A percentile compares a stretch with the other conserved stretches of the same genome.
Conservation (phyloP, 2,888 invertebrate species). For the Oxycera nigricornis region DNA sequence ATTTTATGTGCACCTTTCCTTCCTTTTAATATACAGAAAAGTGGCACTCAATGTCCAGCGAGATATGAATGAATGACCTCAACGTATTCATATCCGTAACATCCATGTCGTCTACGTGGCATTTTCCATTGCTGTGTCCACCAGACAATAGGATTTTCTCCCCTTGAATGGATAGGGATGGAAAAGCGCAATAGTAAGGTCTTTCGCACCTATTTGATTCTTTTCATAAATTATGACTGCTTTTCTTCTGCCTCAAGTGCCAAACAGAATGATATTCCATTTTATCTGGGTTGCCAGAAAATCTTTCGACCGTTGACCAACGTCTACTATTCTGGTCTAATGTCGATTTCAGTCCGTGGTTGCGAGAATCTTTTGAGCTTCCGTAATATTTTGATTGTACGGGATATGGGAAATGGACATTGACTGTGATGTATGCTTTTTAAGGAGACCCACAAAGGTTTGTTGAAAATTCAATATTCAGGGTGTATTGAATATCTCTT, state of each 20-base stretch:
- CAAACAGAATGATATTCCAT: conserved; percentile 41
- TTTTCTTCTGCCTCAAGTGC: conserved; percentile 37
- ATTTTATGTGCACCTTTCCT: no score
- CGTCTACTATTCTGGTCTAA: background rate
- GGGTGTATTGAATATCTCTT: background rate
- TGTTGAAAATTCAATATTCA: background rate
- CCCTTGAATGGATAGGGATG: conserved; percentile 12
- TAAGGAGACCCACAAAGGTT: background rate
- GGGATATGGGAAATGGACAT: background rate
- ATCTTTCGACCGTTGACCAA: conserved; percentile 18
- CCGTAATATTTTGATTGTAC: background rate
- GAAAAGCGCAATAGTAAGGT: conserved; percentile 34
- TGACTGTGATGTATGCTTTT: background rate
- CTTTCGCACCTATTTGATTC: conserved; percentile 46
- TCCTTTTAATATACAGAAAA: no score
- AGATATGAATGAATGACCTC: conserved; percentile 36
- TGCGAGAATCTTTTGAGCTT: background rate
- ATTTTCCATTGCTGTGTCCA: conserved; percentile 13
- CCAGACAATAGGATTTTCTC: conserved; percentile 10
- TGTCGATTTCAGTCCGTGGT: background rate
- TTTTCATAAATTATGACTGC: conserved; percentile 45
- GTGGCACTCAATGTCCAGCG: conserved; percentile 39
- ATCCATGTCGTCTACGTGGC: conserved; percentile 24
- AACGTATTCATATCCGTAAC: conserved; percentile 40
- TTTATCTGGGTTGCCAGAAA: conserved; percentile 41